phyloP scores from a whole-genome alignment of 2,113 vertebrate species.

The Nothoprocta pentlandii region DNA sequence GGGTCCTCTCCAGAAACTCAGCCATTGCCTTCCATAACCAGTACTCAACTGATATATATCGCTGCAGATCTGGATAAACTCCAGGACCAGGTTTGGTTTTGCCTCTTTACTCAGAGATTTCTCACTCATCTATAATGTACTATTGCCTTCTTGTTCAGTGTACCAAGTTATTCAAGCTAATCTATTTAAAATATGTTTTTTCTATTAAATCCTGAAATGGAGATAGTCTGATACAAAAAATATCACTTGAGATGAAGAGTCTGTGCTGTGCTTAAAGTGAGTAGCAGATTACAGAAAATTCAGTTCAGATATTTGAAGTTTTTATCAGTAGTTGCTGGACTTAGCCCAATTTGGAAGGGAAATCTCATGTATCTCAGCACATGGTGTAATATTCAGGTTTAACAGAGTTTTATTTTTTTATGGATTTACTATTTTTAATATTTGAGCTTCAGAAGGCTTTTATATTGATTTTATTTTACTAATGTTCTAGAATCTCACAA shows the following conservation, averaged over 20 bases:
- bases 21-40: conserved; percentile 78
- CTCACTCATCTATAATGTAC: not conserved
- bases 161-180: not conserved
- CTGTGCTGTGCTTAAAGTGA: not conserved
- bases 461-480: not conserved
- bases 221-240: not conserved
- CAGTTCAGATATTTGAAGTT: not conserved
- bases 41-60: conserved; percentile 84
- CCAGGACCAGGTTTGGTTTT: conserved; percentile 84
- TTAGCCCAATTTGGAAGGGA: not conserved
- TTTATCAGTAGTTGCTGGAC: not conserved
- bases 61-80: conserved; percentile 90
- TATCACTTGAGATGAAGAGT: not conserved
- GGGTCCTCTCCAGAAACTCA: conserved; percentile 71
- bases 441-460: not conserved
- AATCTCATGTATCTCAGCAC: not conserved
- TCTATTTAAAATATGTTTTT: not conserved
- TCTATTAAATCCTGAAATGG: not conserved
- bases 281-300: not conserved
- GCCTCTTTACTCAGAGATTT: not conserved
- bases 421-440: not conserved
- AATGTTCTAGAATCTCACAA: not conserved
- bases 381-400: not conserved
- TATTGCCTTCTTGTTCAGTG: not conserved
- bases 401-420: not conserved